phyloP scores from a whole-genome alignment of 1,140 invertebrate genomes.

The Microplitis demolitor region DNA sequence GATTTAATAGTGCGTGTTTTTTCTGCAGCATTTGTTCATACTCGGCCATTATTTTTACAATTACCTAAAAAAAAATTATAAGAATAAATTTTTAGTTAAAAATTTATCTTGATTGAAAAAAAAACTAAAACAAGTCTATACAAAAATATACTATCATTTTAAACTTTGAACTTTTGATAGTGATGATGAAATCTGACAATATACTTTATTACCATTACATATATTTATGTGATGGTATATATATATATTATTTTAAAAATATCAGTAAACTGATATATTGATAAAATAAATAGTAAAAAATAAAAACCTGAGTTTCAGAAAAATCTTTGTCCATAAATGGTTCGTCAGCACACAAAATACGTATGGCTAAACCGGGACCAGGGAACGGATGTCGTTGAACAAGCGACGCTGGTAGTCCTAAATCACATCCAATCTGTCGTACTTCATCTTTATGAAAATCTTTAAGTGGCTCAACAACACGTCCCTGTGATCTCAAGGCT shows the following conservation, averaged over 20 bases:
- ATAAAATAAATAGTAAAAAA: conserved; percentile 6
- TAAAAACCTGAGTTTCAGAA: conserved; percentile 83
- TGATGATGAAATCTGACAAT: too few species aligned
- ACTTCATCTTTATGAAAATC: conserved; percentile 99
- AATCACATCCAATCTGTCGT: conserved; percentile 79
- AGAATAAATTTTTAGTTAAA: neutral
- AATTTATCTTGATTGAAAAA: too few species aligned
- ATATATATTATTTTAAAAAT: conserved; percentile 3
- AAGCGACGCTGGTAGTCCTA: conserved; percentile 85
- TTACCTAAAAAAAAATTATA: conserved; percentile 63
- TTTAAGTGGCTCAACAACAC: conserved; percentile 96
- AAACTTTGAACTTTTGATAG: too few species aligned
- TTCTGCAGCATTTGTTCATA: conserved; percentile 91
- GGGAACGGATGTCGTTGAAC: conserved; percentile 98
- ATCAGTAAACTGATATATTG: neutral
- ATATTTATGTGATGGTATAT: neutral
- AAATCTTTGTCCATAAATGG: conserved; percentile 96
- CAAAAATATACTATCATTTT: neutral
- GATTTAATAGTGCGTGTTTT: conserved; percentile 89
- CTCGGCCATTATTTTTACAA: conserved; percentile 92
- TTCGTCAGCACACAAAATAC: conserved; percentile 94
- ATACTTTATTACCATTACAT: neutral
- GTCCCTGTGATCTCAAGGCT: conserved; percentile 79
- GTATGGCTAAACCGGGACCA: conserved; percentile 91
- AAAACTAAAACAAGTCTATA: too few species aligned